Percentiles rank a stretch among this genome's conserved stretches.
These are phyloP conservation scores for Malurus alboscapulatus DNA, from an alignment of 2,113 vertebrate genomes.

Conservation along the genomic window DNA sequence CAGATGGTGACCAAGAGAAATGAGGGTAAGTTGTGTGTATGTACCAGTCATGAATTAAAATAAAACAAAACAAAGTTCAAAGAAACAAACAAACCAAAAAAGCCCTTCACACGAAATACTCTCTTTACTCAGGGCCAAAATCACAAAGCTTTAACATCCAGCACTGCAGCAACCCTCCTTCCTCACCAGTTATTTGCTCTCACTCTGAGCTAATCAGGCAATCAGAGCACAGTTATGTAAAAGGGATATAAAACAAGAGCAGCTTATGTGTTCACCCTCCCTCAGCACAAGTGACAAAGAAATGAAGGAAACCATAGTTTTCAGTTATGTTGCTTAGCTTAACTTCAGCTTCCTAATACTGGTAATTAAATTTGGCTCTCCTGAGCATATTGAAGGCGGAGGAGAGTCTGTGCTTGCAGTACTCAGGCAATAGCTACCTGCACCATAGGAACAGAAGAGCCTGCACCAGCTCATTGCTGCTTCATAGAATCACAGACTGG, in stretches of 20 bases:
- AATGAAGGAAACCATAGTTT: background rate
- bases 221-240: background rate
- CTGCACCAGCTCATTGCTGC: rapidly evolving
- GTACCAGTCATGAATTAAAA: background rate
- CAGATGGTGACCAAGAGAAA: background rate
- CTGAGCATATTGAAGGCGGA: background rate
- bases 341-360: background rate
- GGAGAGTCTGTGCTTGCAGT: background rate
- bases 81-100: background rate
- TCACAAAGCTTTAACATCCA: background rate
- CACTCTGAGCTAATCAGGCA: background rate
- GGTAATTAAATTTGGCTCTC: background rate
- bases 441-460: background rate
- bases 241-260: background rate
- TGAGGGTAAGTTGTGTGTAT: background rate
- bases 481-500: background rate
- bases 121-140: background rate
- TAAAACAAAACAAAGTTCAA: background rate
- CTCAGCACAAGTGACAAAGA: background rate
- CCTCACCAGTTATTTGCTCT: background rate
- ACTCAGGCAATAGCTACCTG: background rate
- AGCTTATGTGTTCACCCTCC: background rate
- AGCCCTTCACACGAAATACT: background rate
- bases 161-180: background rate
- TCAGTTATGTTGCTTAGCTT: background rate